A percentile compares a stretch with the other conserved stretches of the same genome.
Conservation (phyloP, 35 echinoderm and acorn worm genomes). For the Apostichopus japonicus region DNA sequence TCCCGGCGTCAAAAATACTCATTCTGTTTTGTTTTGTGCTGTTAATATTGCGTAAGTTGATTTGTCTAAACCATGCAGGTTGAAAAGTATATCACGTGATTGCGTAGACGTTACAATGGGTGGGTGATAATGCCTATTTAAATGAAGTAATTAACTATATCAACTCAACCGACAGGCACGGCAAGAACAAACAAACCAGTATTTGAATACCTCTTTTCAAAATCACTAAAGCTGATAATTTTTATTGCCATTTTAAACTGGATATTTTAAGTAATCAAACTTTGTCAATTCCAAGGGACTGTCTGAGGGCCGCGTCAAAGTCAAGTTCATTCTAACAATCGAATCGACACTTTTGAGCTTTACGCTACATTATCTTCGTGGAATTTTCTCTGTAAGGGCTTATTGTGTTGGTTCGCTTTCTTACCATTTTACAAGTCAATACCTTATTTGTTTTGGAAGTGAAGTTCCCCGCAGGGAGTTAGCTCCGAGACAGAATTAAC, state of each 20-base stretch:
- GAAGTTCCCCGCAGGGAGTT: neutral
- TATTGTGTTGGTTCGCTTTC: neutral
- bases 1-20: too few relatives aligned
- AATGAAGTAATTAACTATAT: neutral
- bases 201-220: neutral
- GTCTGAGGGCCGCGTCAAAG: neutral
- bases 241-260: neutral
- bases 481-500: neutral
- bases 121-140: too few relatives aligned
- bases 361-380: neutral
- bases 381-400: neutral
- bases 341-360: neutral
- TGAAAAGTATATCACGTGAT: too few relatives aligned
- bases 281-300: neutral
- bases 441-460: neutral
- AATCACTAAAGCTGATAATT: neutral
- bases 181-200: slow-evolving; percentile 12
- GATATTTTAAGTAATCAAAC: neutral
- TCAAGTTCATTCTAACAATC: slow-evolving; percentile 13
- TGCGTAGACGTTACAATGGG: too few relatives aligned
- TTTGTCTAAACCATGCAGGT: too few relatives aligned
- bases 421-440: neutral
- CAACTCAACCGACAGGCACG: neutral
- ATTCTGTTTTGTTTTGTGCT: too few relatives aligned
- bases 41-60: too few relatives aligned